Conservation (phyloP, 2,797 vertebrate genomes). For the Hoplostethus mediterraneus region DNA sequence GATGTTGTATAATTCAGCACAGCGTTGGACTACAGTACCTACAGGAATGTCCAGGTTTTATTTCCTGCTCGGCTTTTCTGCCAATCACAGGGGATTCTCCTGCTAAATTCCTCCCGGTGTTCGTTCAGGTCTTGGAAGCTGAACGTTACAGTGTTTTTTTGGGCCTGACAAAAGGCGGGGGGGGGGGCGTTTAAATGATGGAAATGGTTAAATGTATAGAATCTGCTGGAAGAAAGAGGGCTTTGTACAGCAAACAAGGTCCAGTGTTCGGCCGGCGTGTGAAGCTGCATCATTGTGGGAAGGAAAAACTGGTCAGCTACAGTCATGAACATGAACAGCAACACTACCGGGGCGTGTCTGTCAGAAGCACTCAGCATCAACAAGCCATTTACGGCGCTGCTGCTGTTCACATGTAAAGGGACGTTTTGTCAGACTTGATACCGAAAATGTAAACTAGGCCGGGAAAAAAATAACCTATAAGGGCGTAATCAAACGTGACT, state of each 20-base stretch:
- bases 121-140: conserved; percentile 45
- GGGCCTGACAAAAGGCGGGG: conserved; percentile 36
- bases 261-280: conserved; percentile 38
- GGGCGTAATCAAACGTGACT: conserved; percentile 60
- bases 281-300: conserved; percentile 16
- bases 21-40: conserved; percentile 32
- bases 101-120: conserved; percentile 51
- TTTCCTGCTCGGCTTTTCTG: conserved; percentile 64
- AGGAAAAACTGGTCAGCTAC: conserved; percentile 11
- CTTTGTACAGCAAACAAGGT: conserved; percentile 57
- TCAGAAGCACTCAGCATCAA: conserved; percentile 36
- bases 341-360: conserved; percentile 21
- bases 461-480: conserved; percentile 10
- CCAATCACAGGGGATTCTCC: conserved; percentile 58
- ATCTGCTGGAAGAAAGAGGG: conserved; percentile 56
- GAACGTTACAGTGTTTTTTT: conserved; percentile 30
- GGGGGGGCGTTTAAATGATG: no score
- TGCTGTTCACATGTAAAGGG: conserved; percentile 36
- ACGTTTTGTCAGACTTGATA: conserved; percentile 17
- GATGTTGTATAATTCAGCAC: conserved; percentile 32
- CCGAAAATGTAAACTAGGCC: conserved; percentile 44
- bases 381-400: conserved; percentile 4
- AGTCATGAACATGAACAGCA: conserved; percentile 27
- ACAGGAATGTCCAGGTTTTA: conserved; percentile 73
- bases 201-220: conserved; percentile 55